phyloP scores from a whole-genome alignment of 2,888 invertebrate species.

The Eubasilissa splendida region DNA sequence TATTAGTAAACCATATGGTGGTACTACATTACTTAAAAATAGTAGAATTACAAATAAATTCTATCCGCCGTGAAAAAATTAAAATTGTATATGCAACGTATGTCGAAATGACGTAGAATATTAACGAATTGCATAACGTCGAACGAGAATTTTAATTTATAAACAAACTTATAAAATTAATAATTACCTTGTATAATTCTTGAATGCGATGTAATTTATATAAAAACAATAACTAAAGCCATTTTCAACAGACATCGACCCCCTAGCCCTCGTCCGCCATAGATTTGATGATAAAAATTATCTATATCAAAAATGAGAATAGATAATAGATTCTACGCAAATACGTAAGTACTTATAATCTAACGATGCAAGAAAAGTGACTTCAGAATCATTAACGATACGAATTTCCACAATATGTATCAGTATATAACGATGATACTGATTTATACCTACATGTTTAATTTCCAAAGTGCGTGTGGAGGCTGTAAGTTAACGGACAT shows the following conservation, averaged over 20 bases:
- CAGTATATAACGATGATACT: too few species aligned
- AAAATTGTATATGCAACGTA: constrained; percentile 42
- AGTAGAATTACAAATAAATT: too few species aligned
- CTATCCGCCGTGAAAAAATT: constrained; percentile 16
- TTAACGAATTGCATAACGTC: constrained; percentile 18
- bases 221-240: constrained; percentile 38
- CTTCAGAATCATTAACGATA: too few species aligned
- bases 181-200: constrained; percentile 19
- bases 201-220: constrained; percentile 10
- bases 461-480: too few species aligned
- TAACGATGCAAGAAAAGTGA: too few species aligned
- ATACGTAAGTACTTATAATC: background rate
- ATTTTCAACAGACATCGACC: constrained; percentile 48
- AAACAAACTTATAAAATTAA: background rate
- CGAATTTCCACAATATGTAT: too few species aligned
- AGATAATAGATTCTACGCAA: background rate
- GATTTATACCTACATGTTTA: too few species aligned
- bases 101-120: constrained; percentile 27
- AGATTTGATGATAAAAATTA: constrained; percentile 29
- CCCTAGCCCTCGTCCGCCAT: constrained; percentile 22
- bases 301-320: constrained; percentile 31
- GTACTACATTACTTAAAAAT: too few species aligned
- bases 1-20: background rate
- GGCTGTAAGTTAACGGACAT: too few species aligned
- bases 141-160: background rate